Base-by-base conservation (phyloP, 2,797 vertebrate species). In the Pagetopsis macropterus region DNA sequence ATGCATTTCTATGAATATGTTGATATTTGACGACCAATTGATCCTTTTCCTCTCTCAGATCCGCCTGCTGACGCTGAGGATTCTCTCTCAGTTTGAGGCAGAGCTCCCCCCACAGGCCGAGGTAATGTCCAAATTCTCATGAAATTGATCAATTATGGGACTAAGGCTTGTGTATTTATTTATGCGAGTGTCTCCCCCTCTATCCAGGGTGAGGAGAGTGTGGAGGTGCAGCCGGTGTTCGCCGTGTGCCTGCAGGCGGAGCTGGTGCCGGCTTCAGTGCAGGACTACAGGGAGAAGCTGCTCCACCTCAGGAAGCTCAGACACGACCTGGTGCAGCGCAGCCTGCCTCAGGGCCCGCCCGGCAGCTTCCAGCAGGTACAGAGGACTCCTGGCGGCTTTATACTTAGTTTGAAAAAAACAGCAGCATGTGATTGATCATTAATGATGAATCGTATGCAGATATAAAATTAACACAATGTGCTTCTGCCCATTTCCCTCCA, bases 201-300 rank as follows among this genome's bases (percentile, higher is more conserved):
- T 59, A 10, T 86, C 52, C 79, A 99, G 98, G 93, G 86, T 37
- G 94, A 95, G 31, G 93, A 93, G 33, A 78, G 69, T 10, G 84
- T 21, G 14, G 94, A 95, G 46, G 81, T 74, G 19, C 96, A 95
- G 90, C 84, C 94, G 0, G 92, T 97, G 82, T 98, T 99, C 45
- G 90, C 95, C 0, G 73, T 95, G 41, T 90, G 97, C 52, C 95
- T 97, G 66, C 97, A 97, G 94, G 97, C 97, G 0, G 96, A 99
- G 84, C 95, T 96, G 48, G 95, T 99, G 31, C 97, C 97, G 1
- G 97, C 98, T 4, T 96, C 96, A 0, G 95, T 99, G 64, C 96
- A 95, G 70, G 96, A 98, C 89, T 99, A 97, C 89, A 94, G 97
- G 78, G 98, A 99, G 43, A 99, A 99, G 82, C 94, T 99, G 44